Evolutionary conservation across 2,797 vertebrate species (phyloP).

Genomic region (Tokudaia tokunoshimensis): DNA sequence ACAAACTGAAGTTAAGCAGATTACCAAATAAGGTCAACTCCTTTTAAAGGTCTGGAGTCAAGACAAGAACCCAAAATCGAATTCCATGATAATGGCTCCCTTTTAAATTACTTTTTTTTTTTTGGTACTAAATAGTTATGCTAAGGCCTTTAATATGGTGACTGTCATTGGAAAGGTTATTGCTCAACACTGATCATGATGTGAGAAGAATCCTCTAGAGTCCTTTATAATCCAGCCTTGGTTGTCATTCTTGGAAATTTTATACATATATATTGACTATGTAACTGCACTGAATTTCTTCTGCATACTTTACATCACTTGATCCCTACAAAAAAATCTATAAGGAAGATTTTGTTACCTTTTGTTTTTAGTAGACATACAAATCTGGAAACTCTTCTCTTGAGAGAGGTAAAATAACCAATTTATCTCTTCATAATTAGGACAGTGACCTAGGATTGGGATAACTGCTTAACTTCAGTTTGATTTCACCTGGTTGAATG

Average conservation of each 20-base stretch:
- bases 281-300: background rate
- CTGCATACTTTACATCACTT: background rate
- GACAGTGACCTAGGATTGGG: background rate
- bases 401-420: background rate
- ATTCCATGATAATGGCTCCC: background rate
- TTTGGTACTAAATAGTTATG: background rate
- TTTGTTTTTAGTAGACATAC: background rate
- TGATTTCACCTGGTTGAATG: background rate
- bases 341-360: background rate
- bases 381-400: background rate
- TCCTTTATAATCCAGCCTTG: background rate
- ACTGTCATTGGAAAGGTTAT: background rate
- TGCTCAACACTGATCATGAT: background rate
- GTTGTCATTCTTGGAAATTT: background rate
- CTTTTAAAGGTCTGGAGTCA: background rate
- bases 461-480: background rate
- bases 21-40: background rate
- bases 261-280: background rate
- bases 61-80: background rate
- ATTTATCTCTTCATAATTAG: background rate
- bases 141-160: background rate
- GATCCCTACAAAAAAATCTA: background rate
- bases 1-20: slow-evolving; percentile 11
- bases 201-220: background rate
- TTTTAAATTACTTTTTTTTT: background rate